phyloP scores from a whole-genome alignment of 1,140 invertebrate genomes.

The Acromyrmex echinatior region DNA sequence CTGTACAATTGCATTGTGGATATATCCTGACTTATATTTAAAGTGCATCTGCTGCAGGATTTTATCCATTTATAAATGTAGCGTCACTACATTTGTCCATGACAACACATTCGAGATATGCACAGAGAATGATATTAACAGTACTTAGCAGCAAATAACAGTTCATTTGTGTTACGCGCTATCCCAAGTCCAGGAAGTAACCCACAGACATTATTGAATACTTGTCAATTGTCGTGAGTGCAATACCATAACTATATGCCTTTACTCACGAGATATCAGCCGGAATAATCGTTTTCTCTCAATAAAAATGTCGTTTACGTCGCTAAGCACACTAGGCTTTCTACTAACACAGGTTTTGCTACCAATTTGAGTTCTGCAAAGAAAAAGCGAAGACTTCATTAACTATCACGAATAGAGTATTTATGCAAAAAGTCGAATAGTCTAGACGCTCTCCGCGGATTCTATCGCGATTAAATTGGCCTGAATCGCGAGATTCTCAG shows the following conservation, averaged over 20 bases:
- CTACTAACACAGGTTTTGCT: not conserved
- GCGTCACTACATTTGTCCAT: constrained; percentile 62
- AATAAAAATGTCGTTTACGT: not conserved
- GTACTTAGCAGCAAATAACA: constrained; percentile 23
- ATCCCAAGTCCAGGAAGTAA: constrained; percentile 84
- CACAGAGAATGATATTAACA: constrained; percentile 8
- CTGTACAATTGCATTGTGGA: constrained; percentile 81
- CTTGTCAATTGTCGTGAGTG: constrained; percentile 25
- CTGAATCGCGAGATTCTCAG: not conserved
- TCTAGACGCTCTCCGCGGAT: no score
- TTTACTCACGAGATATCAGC: not conserved
- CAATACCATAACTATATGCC: constrained; percentile 54
- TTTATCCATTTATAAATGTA: constrained; percentile 84
- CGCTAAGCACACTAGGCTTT: constrained; percentile 46
- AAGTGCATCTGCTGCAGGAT: constrained; percentile 80
- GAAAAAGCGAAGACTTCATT: constrained; percentile 56
- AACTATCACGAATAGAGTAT: not conserved
- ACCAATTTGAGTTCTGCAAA: constrained; percentile 58
- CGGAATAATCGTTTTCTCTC: not conserved
- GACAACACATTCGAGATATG: constrained; percentile 56
- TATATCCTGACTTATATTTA: constrained; percentile 79
- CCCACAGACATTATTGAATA: constrained; percentile 81
- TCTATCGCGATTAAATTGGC: not conserved
- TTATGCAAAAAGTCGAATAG: not conserved
- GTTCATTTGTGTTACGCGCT: constrained; percentile 58